Percentiles rank a stretch among this genome's conserved stretches.
These are phyloP conservation scores for Nibea coibor DNA, from an alignment of 2,113 vertebrate species.

Conservation along the genomic window DNA sequence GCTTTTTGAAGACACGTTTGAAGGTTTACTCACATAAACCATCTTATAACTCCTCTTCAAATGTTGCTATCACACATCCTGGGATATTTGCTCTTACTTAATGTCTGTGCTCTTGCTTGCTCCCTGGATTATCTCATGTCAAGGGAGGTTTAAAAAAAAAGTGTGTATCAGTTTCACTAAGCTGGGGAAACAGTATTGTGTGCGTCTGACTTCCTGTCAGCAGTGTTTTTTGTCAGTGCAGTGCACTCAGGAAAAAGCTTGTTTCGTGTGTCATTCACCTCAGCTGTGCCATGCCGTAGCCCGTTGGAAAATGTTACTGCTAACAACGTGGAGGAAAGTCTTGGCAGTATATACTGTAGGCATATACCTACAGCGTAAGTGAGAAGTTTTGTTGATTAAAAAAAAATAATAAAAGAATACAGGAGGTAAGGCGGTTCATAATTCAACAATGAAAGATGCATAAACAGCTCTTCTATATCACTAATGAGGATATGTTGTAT, in stretches of 20 bases:
- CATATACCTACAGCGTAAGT: background rate
- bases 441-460: constrained; percentile 8
- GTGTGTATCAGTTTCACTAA: constrained; percentile 65
- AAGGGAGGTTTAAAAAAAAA: constrained; percentile 63
- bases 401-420: background rate
- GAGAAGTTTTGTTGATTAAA: background rate
- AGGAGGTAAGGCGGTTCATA: background rate
- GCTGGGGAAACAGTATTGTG: constrained; percentile 54
- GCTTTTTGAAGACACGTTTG: background rate
- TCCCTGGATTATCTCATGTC: constrained; percentile 69
- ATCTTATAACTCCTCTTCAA: constrained; percentile 36
- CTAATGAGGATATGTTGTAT: constrained; percentile 41
- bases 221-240: constrained; percentile 50
- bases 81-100: constrained; percentile 51
- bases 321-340: background rate
- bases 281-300: constrained; percentile 18
- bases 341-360: background rate
- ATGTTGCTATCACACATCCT: constrained; percentile 45
- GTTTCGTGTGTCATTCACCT: constrained; percentile 69
- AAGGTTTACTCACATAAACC: constrained; percentile 32
- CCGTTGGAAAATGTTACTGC: constrained; percentile 15
- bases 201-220: constrained; percentile 61
- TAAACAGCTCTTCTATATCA: constrained; percentile 11
- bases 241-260: constrained; percentile 65
- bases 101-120: constrained; percentile 57